Conservation (phyloP, 2,113 vertebrate species). For the Planiliza haematocheilus region DNA sequence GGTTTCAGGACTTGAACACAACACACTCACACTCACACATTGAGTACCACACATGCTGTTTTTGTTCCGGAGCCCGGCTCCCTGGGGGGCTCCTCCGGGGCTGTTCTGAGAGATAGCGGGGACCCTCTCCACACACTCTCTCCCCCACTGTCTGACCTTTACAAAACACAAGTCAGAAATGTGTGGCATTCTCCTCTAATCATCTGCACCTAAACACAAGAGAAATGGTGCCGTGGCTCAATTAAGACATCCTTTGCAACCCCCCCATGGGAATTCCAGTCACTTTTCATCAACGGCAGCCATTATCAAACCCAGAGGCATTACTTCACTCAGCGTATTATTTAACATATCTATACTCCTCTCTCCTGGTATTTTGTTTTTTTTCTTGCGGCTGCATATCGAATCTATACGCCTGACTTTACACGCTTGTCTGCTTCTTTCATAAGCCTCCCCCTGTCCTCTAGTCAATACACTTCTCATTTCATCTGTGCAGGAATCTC, state of each 20-base stretch:
- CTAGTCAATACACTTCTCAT: constrained; percentile 56
- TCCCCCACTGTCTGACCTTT: constrained; percentile 73
- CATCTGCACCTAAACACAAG: constrained; percentile 60
- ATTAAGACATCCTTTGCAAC: constrained; percentile 22
- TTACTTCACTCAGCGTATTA: constrained; percentile 1
- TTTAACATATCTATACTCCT: constrained; percentile 20
- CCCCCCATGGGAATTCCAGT: constrained; percentile 11
- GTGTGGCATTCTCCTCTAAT: constrained; percentile 73
- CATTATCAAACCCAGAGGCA: constrained; percentile 25
- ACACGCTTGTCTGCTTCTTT: constrained; percentile 16
- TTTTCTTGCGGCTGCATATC: constrained; percentile 9
- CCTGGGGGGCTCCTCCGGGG: constrained; percentile 55
- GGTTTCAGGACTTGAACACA: constrained; percentile 37
- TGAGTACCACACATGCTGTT: constrained; percentile 57
- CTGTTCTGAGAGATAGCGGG: constrained; percentile 70
- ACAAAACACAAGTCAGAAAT: constrained; percentile 71
- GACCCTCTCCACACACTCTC: constrained; percentile 43
- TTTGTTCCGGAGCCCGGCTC: constrained; percentile 53
- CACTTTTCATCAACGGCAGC: constrained; percentile 20
- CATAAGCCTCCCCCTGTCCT: constrained; percentile 28
- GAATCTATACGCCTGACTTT: constrained; percentile 15
- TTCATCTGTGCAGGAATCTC: constrained; percentile 52
- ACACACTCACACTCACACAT: constrained; percentile 22
- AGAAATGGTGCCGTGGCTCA: constrained; percentile 45
- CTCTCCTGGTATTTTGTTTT: not conserved